Evolutionary conservation across 2,888 invertebrate genomes (phyloP).

Genomic region (Listrodromus nycthemerus): DNA sequence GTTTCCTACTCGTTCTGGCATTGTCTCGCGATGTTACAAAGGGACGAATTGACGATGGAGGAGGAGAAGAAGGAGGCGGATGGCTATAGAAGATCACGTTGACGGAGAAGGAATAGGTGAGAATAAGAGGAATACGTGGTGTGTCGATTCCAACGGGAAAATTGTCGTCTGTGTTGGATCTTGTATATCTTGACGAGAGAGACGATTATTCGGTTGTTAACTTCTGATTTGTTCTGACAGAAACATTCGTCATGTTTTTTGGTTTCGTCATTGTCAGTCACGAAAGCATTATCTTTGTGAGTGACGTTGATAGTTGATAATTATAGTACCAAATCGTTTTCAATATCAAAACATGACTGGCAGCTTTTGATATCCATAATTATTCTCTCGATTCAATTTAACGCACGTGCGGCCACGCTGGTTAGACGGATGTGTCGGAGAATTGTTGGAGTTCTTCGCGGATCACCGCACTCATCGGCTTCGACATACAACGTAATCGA

Average conservation of each 20-base stretch:
- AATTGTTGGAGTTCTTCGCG: neutral
- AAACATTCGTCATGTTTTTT: neutral
- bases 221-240: neutral
- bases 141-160: neutral
- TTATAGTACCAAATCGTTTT: neutral
- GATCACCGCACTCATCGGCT: neutral
- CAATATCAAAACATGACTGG: neutral
- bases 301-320: neutral
- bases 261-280: neutral
- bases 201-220: neutral
- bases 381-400: slow-evolving; percentile 5
- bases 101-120: slow-evolving; percentile 1
- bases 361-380: neutral
- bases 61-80: neutral
- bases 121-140: slow-evolving; percentile 7
- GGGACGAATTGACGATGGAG: slow-evolving; percentile 26
- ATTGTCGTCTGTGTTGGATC: neutral
- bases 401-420: slow-evolving; percentile 28
- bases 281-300: neutral
- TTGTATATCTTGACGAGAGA: neutral
- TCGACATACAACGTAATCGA: slow-evolving; percentile 14
- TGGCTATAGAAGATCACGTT: neutral
- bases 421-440: neutral
- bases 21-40: slow-evolving; percentile 21
- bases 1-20: slow-evolving; percentile 2